These are phyloP conservation scores for Rhynchonycteris naso DNA, from an alignment of 2,797 vertebrate genomes.

Conservation along the genomic window DNA sequence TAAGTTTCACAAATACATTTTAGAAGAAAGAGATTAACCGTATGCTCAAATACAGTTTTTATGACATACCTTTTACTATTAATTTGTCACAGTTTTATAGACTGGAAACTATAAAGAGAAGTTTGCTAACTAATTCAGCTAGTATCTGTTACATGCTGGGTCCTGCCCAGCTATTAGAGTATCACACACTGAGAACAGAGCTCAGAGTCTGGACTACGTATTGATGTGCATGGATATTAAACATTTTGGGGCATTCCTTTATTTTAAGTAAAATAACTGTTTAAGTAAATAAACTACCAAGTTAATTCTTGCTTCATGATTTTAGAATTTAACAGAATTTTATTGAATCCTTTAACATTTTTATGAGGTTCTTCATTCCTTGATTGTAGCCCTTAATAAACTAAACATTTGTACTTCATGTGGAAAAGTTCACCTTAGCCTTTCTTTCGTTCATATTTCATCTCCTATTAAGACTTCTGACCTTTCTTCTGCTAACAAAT, in stretches of 20 bases:
- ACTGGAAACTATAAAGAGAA: slow-evolving; percentile 11
- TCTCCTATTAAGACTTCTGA: not conserved
- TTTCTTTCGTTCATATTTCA: not conserved
- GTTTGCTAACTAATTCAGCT: not conserved
- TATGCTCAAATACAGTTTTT: slow-evolving; percentile 44
- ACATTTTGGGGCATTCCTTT: not conserved
- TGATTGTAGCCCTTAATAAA: not conserved
- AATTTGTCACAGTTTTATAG: slow-evolving; percentile 39
- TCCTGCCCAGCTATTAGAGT: not conserved
- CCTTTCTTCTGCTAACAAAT: slow-evolving; percentile 8
- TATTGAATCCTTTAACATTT: slow-evolving; percentile 31
- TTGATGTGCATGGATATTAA: not conserved
- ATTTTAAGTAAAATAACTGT: not conserved
- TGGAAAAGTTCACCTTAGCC: slow-evolving; percentile 26
- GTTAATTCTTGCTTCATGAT: slow-evolving; percentile 4
- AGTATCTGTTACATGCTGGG: not conserved
- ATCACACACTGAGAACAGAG: not conserved
- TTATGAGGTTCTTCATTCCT: not conserved
- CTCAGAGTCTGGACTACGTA: not conserved
- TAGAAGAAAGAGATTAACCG: not conserved
- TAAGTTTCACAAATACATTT: slow-evolving; percentile 42
- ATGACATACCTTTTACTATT: not conserved
- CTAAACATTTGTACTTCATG: slow-evolving; percentile 8
- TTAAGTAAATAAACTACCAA: not conserved
- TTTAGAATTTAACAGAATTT: slow-evolving; percentile 36